Base-by-base conservation (phyloP, 1,140 invertebrate genomes). In the Leptopilina boulardi region DNA sequence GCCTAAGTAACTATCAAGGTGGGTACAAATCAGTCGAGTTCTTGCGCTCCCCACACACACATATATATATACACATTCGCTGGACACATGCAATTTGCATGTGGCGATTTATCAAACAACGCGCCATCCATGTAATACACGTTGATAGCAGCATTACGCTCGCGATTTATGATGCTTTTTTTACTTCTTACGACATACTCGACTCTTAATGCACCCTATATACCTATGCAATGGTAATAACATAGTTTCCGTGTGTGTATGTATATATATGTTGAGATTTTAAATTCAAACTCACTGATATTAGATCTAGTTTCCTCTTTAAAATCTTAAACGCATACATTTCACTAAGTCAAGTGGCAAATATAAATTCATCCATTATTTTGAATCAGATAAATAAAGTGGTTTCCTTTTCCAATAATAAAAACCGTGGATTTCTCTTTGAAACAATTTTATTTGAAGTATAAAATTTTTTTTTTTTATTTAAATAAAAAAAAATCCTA, bases 71-170 rank as follows among this genome's bases (percentile, higher is more conserved):
- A n/a, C n/a, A n/a, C n/a, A n/a, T n/a, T n/a, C n/a, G 9, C 21
- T 72, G 74, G 59, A 66, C 59, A 74, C 74, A 71, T 70, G 80
- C 84, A 85, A 91, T 91, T 91, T 90, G 89, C 89, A 89, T 89
- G 85, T 84, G 85, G 85, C 85, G 88, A 91, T 91, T 89, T 89
- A 89, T 91, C 88, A 91, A 89, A 89, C 84, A 88, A 87, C 85
- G 85, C 88, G 86, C 85, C 85, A 88, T 89, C 87, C 87, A 86
- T 88, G 88, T 90, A 89, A 90, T 89, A 87, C 86, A 91, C 89
- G 89, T 88, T 90, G 89, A 91, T 91, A 89, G 89, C 87, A 83
- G 84, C 83, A 88, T 89, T 91, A 91, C 86, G 86, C 82, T 84
- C 81, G 83, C 86, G 89, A 91, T 91, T 89, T 91, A 89, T 89